A percentile compares a stretch with the other conserved stretches of the same genome.
Conservation (phyloP, 1,140 invertebrate species). For the Pollicipes pollicipes region DNA sequence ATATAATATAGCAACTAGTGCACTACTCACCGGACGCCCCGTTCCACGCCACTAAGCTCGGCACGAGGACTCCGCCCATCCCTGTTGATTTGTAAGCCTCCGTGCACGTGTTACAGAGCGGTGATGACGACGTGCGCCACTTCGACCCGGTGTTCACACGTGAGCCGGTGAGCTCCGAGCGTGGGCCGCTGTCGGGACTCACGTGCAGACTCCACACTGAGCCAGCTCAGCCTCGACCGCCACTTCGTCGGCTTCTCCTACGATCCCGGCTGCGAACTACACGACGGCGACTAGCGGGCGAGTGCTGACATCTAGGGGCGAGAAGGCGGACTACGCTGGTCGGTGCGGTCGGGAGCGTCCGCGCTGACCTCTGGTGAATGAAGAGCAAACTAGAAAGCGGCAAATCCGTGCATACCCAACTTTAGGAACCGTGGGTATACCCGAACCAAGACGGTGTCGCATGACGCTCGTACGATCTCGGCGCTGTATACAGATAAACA, state of each 20-base stretch:
- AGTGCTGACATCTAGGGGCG: conserved; percentile 8
- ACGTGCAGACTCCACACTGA: conserved; percentile 8
- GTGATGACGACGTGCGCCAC: conserved; percentile 35
- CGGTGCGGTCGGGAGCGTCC: background rate
- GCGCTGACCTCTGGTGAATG: too few relatives aligned
- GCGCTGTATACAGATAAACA: too few relatives aligned
- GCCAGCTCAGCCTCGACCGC: conserved; percentile 27
- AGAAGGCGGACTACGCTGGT: background rate
- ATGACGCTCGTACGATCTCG: too few relatives aligned
- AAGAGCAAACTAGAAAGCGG: too few relatives aligned
- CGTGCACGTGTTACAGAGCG: conserved; percentile 32
- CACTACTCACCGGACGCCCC: too few relatives aligned
- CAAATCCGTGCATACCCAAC: too few relatives aligned
- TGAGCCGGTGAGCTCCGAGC: conserved; percentile 34
- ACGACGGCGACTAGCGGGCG: conserved; percentile 8
- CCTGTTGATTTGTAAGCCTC: too few relatives aligned
- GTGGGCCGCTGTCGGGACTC: conserved; percentile 18
- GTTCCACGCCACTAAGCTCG: too few relatives aligned
- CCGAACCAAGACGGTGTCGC: too few relatives aligned
- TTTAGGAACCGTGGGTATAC: too few relatives aligned
- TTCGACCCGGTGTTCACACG: conserved; percentile 41
- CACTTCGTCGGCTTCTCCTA: conserved; percentile 36
- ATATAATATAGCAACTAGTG: too few relatives aligned
- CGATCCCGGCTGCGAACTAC: conserved; percentile 27
- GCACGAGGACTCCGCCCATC: too few relatives aligned